Conservation (phyloP, 1,140 invertebrate genomes). For the Saccostrea glomerata region DNA sequence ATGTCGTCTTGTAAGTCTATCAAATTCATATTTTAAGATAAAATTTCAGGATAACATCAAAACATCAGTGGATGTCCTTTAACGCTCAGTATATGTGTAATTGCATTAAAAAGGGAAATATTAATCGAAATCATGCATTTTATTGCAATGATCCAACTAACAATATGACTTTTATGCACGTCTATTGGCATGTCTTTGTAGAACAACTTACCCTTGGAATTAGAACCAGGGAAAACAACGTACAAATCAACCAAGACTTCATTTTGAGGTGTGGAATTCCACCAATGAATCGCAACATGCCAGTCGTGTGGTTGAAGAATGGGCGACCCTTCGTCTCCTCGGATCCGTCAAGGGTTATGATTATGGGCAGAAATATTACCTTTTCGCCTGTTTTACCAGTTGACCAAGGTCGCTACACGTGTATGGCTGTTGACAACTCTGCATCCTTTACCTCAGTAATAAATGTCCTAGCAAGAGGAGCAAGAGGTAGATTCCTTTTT, state of each 20-base stretch:
- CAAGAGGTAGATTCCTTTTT: not conserved
- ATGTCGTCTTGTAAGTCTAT: no score
- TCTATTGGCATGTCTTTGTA: not conserved
- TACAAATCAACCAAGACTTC: constrained; percentile 1
- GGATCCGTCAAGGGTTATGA: not conserved
- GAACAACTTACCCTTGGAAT: not conserved
- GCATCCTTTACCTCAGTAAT: not conserved
- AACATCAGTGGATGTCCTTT: no score
- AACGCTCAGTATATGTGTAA: no score
- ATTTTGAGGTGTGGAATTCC: not conserved
- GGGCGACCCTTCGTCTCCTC: not conserved
- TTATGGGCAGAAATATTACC: not conserved
- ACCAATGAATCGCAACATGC: not conserved
- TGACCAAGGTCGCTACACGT: not conserved
- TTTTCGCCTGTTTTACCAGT: not conserved
- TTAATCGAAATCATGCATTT: no score
- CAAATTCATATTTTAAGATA: no score
- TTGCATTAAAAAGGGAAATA: no score
- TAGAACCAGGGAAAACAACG: not conserved
- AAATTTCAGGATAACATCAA: no score
- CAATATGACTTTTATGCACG: not conserved
- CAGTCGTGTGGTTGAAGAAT: not conserved
- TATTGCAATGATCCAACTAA: no score
- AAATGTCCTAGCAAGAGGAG: not conserved
- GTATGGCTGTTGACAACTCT: constrained; percentile 21